Evolutionary conservation across 2,888 invertebrate species (phyloP).

Genomic region (Agrilus mali): DNA sequence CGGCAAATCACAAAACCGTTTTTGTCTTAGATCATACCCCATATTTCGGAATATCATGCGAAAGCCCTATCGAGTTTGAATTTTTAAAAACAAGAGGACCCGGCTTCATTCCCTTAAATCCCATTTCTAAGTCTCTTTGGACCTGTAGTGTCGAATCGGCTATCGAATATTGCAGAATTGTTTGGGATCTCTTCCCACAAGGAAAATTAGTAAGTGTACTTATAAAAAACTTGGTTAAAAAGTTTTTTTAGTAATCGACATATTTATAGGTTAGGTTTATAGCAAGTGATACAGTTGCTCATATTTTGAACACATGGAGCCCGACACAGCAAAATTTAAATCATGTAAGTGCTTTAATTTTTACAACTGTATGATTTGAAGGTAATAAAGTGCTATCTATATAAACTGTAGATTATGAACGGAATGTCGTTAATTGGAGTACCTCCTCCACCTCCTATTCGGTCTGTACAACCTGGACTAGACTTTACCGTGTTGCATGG

Average conservation of each 20-base stretch:
- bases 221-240: slow-evolving; percentile 3
- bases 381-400: not conserved
- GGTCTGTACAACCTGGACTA: slow-evolving; percentile 42
- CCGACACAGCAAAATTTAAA: slow-evolving; percentile 71
- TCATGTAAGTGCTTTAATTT: slow-evolving; percentile 48
- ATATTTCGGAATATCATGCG: slow-evolving; percentile 76
- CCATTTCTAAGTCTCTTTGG: slow-evolving; percentile 89
- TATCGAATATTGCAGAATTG: slow-evolving; percentile 91
- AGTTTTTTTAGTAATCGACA: slow-evolving; percentile 4
- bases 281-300: slow-evolving; percentile 75
- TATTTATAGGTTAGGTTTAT: slow-evolving; percentile 64
- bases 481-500: slow-evolving; percentile 70
- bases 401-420: slow-evolving; percentile 55
- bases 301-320: slow-evolving; percentile 77
- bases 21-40: slow-evolving; percentile 92
- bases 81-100: slow-evolving; percentile 55
- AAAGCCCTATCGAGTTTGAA: slow-evolving; percentile 75
- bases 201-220: slow-evolving; percentile 59
- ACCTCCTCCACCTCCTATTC: slow-evolving; percentile 41
- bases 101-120: slow-evolving; percentile 63
- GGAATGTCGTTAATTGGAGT: slow-evolving; percentile 72
- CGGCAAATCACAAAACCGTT: slow-evolving; percentile 85
- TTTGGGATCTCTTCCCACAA: slow-evolving; percentile 92
- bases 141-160: slow-evolving; percentile 92
- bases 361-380: not conserved